Conservation (phyloP, 1,140 invertebrate genomes). For the Drosophila lowei region DNA sequence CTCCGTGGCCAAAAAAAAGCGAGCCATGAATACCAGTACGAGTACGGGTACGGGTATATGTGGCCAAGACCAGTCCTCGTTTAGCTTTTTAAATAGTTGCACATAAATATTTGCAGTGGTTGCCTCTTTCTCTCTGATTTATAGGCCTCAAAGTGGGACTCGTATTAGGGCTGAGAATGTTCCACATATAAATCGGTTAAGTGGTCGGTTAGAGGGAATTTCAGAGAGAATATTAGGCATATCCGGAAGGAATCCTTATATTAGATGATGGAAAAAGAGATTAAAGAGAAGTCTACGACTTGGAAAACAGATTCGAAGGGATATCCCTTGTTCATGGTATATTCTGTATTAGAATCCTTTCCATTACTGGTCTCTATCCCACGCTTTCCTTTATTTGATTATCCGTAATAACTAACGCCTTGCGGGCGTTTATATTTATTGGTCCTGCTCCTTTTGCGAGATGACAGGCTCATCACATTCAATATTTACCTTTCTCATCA, state of each 20-base stretch:
- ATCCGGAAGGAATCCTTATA: no score
- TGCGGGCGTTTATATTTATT: constrained; percentile 63
- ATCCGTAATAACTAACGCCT: constrained; percentile 60
- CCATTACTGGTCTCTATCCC: constrained; percentile 36
- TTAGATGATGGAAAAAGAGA: no score
- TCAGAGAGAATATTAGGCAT: no score
- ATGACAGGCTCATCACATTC: constrained; percentile 55
- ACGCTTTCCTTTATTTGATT: constrained; percentile 50
- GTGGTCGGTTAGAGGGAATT: no score
- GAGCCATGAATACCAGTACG: constrained; percentile 16
- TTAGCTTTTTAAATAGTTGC: constrained; percentile 65
- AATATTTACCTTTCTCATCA: constrained; percentile 81
- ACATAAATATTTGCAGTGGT: constrained; percentile 50
- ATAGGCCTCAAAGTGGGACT: constrained; percentile 23
- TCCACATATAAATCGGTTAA: constrained; percentile 17
- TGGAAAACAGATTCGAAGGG: no score
- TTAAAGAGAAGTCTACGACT: no score
- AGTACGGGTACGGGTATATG: not conserved
- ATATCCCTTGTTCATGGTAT: no score
- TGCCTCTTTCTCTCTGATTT: constrained; percentile 54
- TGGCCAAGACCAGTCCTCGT: constrained; percentile 28
- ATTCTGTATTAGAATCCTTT: no score
- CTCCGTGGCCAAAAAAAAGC: constrained; percentile 11
- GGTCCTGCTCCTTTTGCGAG: constrained; percentile 32
- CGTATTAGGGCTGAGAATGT: not conserved